Evolutionary conservation across 2,797 vertebrate species (phyloP), one percentile per base, ranked within the genome.

Genomic region (Sebastes reedi): DNA sequence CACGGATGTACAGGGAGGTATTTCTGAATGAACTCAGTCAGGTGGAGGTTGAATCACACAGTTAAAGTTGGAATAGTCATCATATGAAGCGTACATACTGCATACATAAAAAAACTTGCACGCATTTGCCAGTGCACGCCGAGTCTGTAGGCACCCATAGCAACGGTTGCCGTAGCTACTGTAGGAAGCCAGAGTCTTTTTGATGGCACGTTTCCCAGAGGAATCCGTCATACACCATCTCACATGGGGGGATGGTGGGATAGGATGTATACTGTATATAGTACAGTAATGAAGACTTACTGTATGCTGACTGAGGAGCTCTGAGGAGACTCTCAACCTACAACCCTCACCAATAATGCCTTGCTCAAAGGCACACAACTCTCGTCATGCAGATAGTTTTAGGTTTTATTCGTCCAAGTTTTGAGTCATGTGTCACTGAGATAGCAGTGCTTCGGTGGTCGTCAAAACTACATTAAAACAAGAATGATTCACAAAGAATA

Each of bases 121-220:
- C 14, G 65, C 62, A 79, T 77, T 79, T 50, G 52, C 60, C 81
- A 82, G 46, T 18, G 7, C 46, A 50, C 7, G 18, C 46, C 74
- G 79, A 87, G 86, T 87, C 65, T 46, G 70, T 4, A 25, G 18
- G 75, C 30, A 73, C 34, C 83, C 86, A 86, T 89, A 72, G 93
- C 85, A 91, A 94, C 89, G 5, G 85, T 88, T 88, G 69, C 71
- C 60, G 39, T 87, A 56, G 89, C 73, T 72, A 91, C 85, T 27
- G 68, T 16, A n/a, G 76, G 87, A 89, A 84, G 89, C 89, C 39
- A 4, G 80, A 78, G 20, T 71, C 27, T 69, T 50, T 84, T 18
- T 72, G 66, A 80, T 87, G 86, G 82, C 79, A 65, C 1, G 50
- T 89, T 82, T 90, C 87, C 88, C 82, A 72, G 72, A 75, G 75